Evolutionary conservation across 1,140 invertebrate species (phyloP).

Genomic region (Caligus rogercresseyi): DNA sequence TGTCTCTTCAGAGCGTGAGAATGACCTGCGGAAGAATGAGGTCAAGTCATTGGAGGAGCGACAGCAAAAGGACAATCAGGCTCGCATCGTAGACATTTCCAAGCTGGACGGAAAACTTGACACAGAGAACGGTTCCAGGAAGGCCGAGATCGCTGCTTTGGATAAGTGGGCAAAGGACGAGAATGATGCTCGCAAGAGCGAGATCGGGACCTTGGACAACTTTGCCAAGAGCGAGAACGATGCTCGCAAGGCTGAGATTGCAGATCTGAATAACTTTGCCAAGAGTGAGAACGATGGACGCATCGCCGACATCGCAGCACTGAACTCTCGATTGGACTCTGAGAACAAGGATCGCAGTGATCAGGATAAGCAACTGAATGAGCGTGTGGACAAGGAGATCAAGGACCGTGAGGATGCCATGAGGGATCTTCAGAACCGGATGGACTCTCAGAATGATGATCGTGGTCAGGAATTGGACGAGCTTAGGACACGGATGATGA

Average conservation of each 20-base stretch:
- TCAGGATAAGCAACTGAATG: conserved; percentile 11
- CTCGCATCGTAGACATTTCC: conserved; percentile 18
- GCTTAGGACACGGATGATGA: conserved; percentile 16
- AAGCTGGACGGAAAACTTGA: conserved; percentile 19
- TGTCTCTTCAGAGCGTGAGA: conserved; percentile 15
- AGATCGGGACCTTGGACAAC: conserved; percentile 18
- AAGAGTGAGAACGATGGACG: conserved; percentile 18
- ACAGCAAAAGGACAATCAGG: conserved; percentile 16
- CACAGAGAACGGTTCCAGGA: conserved; percentile 13
- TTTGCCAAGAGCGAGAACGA: conserved; percentile 18
- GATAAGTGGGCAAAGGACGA: conserved; percentile 17
- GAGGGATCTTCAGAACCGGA: conserved; percentile 2
- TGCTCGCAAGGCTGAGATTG: conserved; percentile 19
- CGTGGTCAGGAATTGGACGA: conserved; percentile 4
- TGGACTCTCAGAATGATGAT: conserved; percentile 17
- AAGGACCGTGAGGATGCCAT: conserved; percentile 13
- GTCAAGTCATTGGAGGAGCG: conserved; percentile 17
- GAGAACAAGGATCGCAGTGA: conserved; percentile 1
- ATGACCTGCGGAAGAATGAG: conserved; percentile 19
- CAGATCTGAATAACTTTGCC: conserved; percentile 19
- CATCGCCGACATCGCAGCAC: conserved; percentile 8
- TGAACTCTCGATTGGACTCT: conserved; percentile 8
- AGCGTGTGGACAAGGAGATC: conserved; percentile 19
- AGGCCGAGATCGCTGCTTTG: conserved; percentile 10
- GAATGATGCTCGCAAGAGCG: conserved; percentile 18